Evolutionary conservation across 2,888 invertebrate genomes (phyloP).

Genomic region (Palloptera scutellata): DNA sequence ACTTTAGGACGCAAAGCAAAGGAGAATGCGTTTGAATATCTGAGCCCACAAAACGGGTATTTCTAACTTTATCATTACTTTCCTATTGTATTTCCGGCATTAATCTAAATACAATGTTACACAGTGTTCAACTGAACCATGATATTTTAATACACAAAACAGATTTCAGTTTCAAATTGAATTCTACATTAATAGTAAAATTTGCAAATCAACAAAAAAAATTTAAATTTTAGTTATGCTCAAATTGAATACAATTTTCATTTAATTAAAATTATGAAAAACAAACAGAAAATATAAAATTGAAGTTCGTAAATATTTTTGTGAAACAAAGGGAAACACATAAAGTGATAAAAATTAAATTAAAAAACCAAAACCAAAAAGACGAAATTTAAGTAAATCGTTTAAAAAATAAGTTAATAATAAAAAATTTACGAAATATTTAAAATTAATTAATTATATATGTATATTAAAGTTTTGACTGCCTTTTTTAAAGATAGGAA

Average conservation of each 20-base stretch:
- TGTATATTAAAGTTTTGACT: slow-evolving; percentile 45
- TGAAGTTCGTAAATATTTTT: slow-evolving; percentile 39
- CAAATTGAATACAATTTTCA: slow-evolving; percentile 28
- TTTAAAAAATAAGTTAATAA: slow-evolving; percentile 21
- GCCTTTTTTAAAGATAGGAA: slow-evolving; percentile 51
- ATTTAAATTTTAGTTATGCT: slow-evolving; percentile 32
- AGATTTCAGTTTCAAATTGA: neutral
- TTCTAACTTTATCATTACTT: too few species aligned
- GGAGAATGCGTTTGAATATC: too few species aligned
- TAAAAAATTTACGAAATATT: slow-evolving; percentile 36
- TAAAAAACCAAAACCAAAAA: slow-evolving; percentile 29
- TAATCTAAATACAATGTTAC: too few species aligned
- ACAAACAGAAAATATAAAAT: slow-evolving; percentile 28
- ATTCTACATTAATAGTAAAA: neutral
- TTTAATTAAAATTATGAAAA: slow-evolving; percentile 10
- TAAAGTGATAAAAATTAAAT: slow-evolving; percentile 50
- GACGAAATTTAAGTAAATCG: slow-evolving; percentile 19
- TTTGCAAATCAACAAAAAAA: slow-evolving; percentile 10
- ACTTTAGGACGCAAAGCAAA: too few species aligned
- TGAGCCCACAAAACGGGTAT: too few species aligned
- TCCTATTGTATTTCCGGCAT: too few species aligned
- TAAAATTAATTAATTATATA: slow-evolving; percentile 34
- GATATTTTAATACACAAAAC: too few species aligned
- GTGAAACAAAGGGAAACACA: slow-evolving; percentile 52
- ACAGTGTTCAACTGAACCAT: too few species aligned